A percentile compares a stretch with the other conserved stretches of the same genome.
phyloP scores from a whole-genome alignment of 2,113 vertebrate genomes.

The Todiramphus saurophagus region DNA sequence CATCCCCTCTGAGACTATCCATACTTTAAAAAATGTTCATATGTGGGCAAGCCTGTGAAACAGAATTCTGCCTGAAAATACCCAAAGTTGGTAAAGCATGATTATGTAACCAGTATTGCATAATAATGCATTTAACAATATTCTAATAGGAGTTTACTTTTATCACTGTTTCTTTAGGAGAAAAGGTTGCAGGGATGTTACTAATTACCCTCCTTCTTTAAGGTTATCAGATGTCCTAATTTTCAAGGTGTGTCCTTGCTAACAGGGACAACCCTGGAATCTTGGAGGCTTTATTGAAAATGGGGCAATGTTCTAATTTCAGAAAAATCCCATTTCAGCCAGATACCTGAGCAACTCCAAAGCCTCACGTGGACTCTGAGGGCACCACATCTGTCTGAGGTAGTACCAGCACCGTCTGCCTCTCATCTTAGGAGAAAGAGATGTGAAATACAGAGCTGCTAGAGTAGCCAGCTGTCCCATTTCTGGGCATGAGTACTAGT shows the following conservation, averaged over 20 bases:
- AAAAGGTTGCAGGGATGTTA: slow-evolving; percentile 15
- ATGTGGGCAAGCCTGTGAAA: slow-evolving; percentile 33
- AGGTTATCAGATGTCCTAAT: slow-evolving; percentile 41
- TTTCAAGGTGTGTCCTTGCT: slow-evolving; percentile 57
- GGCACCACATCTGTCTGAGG: background rate
- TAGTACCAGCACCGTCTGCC: background rate
- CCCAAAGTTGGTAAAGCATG: background rate
- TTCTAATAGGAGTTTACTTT: slow-evolving; percentile 39
- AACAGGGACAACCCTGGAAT: slow-evolving; percentile 45
- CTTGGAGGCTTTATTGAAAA: slow-evolving; percentile 32
- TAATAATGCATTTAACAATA: slow-evolving; percentile 25
- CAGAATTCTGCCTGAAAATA: slow-evolving; percentile 13
- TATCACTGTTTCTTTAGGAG: slow-evolving; percentile 19
- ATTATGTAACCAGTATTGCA: slow-evolving; percentile 36
- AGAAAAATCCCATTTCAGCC: slow-evolving; percentile 14
- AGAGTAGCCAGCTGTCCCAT: background rate
- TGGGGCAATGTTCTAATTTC: slow-evolving; percentile 55
- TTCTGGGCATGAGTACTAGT: background rate
- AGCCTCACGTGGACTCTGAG: background rate
- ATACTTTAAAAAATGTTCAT: background rate
- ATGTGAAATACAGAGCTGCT: background rate
- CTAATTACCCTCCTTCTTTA: slow-evolving; percentile 66
- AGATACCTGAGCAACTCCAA: background rate
- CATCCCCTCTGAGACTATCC: background rate
- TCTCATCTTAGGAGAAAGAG: background rate